phyloP scores from a whole-genome alignment of 2,113 vertebrate species.

The Micronycteris hirsuta region DNA sequence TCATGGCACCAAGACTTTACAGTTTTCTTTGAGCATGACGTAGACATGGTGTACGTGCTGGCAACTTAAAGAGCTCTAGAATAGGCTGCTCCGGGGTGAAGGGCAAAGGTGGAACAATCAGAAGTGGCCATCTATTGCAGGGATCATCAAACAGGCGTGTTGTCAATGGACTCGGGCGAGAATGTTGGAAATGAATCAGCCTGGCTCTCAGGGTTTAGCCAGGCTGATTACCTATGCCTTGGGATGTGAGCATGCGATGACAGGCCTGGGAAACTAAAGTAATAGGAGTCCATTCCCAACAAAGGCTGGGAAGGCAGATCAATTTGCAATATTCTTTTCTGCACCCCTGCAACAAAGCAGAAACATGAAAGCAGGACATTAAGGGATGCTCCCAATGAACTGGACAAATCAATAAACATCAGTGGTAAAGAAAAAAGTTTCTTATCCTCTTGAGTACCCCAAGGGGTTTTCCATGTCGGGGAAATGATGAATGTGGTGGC shows the following conservation, averaged over 20 bases:
- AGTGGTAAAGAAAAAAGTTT: constrained; percentile 83
- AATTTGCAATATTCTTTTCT: constrained; percentile 97
- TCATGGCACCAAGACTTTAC: constrained; percentile 34
- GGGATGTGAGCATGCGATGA: constrained; percentile 79
- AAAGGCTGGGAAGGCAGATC: constrained; percentile 90
- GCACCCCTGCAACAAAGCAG: constrained; percentile 89
- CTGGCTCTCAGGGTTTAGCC: constrained; percentile 86
- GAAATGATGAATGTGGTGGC: constrained; percentile 76
- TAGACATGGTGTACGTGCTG: constrained; percentile 65
- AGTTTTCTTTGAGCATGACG: constrained; percentile 70
- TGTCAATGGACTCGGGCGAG: constrained; percentile 87
- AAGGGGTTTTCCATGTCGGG: constrained; percentile 75
- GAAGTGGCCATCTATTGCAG: constrained; percentile 90
- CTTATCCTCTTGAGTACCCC: constrained; percentile 78
- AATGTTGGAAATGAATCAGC: constrained; percentile 90
- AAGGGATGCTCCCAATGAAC: constrained; percentile 93
- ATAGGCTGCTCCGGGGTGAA: constrained; percentile 74
- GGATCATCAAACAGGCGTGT: constrained; percentile 90
- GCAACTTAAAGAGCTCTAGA: constrained; percentile 81
- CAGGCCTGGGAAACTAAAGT: constrained; percentile 81
- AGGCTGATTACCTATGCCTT: constrained; percentile 84
- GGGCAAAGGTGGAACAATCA: constrained; percentile 91
- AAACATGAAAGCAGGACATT: constrained; percentile 95
- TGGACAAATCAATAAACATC: constrained; percentile 96
- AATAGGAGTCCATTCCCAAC: constrained; percentile 86